Evolutionary conservation across 2,888 invertebrate species (phyloP).

Genomic region (Parnassius glacialis): DNA sequence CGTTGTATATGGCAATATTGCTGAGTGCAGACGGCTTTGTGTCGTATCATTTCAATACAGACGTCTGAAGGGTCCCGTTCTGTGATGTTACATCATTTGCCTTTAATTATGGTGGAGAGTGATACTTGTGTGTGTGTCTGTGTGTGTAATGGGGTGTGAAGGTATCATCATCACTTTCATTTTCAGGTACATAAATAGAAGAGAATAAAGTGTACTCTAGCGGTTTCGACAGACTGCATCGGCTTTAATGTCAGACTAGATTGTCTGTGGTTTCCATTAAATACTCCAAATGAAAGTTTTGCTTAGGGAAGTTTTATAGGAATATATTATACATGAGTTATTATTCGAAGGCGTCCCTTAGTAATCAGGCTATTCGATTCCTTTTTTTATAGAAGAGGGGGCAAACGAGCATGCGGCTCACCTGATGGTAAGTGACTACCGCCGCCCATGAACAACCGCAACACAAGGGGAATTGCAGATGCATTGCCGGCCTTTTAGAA

Average conservation of each 20-base stretch:
- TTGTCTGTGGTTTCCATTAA: slow-evolving; percentile 4
- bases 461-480: no score
- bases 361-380: no score
- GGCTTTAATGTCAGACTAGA: slow-evolving; percentile 4
- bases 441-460: no score
- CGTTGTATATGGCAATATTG: slow-evolving; percentile 66
- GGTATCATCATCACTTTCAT: slow-evolving; percentile 22
- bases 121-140: slow-evolving; percentile 29
- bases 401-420: no score
- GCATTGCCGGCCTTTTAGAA: no score
- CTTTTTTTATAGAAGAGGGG: no score
- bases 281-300: not conserved
- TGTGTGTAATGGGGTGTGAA: slow-evolving; percentile 36
- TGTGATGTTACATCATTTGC: slow-evolving; percentile 60
- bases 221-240: slow-evolving; percentile 3
- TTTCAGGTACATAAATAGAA: slow-evolving; percentile 20
- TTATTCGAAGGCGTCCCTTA: no score
- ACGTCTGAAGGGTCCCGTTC: slow-evolving; percentile 42
- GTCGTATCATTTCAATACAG: slow-evolving; percentile 57
- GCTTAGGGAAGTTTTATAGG: no score
- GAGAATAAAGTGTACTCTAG: slow-evolving; percentile 11
- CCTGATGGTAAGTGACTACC: no score
- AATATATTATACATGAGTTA: no score
- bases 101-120: slow-evolving; percentile 57
- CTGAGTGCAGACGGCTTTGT: slow-evolving; percentile 73